Evolutionary conservation across 2,113 vertebrate species (phyloP).

Genomic region (Panthera tigris): DNA sequence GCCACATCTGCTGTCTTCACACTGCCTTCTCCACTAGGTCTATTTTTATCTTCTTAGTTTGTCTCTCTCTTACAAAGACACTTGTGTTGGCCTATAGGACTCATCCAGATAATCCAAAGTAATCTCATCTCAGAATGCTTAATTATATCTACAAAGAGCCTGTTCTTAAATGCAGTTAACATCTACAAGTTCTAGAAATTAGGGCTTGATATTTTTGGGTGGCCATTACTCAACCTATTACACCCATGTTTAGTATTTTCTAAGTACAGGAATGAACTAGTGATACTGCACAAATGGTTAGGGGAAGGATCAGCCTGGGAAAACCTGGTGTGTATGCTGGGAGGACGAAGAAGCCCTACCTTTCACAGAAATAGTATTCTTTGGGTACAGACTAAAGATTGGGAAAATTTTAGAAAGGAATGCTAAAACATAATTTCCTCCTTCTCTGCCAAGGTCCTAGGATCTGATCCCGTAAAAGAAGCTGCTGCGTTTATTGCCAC

Average conservation of each 20-base stretch:
- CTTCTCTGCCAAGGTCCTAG: not conserved
- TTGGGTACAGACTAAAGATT: not conserved
- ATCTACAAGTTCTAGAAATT: not conserved
- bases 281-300: not conserved
- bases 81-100: not conserved
- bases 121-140: not conserved
- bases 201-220: not conserved
- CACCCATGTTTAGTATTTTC: not conserved
- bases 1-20: not conserved
- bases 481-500: not conserved
- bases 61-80: not conserved
- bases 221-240: not conserved
- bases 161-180: not conserved
- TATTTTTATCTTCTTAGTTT: not conserved
- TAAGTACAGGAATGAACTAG: not conserved
- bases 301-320: not conserved
- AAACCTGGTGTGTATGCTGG: not conserved
- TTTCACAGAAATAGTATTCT: not conserved
- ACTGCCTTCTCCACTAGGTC: not conserved
- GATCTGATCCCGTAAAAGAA: not conserved
- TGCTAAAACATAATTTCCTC: not conserved
- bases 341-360: not conserved
- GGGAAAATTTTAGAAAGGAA: not conserved
- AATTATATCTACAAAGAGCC: not conserved
- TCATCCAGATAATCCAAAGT: not conserved